Percentiles rank a stretch among this genome's conserved stretches.
Evolutionary conservation across 1,140 invertebrate genomes (phyloP).

Genomic region (Drosophila parvula): DNA sequence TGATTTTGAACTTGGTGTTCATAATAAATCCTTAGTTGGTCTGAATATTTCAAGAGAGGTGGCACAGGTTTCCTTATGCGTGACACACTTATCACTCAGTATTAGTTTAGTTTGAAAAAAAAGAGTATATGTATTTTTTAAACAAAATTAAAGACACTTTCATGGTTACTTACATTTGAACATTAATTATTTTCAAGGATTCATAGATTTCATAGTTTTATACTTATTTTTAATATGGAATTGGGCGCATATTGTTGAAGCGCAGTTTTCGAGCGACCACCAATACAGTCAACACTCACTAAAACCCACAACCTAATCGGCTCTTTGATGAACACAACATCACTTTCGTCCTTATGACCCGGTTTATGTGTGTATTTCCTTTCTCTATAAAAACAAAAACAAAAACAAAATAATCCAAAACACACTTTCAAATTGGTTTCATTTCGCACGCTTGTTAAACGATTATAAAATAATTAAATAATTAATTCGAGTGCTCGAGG

Average conservation of each 20-base stretch:
- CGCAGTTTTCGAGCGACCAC: not conserved
- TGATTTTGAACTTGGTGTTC: not conserved
- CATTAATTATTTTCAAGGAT: not conserved
- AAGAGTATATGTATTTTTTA: too few relatives aligned
- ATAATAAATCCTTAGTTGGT: not conserved
- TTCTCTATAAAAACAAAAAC: not conserved
- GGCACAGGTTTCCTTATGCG: too few relatives aligned
- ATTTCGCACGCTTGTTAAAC: constrained; percentile 36
- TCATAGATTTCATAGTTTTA: too few relatives aligned
- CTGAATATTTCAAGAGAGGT: too few relatives aligned
- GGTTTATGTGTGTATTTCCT: constrained; percentile 11
- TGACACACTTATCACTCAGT: too few relatives aligned
- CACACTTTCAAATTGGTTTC: constrained; percentile 7
- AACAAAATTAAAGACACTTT: not conserved
- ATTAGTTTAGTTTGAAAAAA: too few relatives aligned
- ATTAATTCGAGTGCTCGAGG: rapidly evolving
- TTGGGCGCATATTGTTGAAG: not conserved
- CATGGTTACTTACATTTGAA: not conserved
- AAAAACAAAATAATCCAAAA: not conserved
- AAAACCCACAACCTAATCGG: constrained; percentile 3
- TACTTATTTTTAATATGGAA: not conserved
- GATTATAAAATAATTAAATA: not conserved
- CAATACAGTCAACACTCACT: not conserved
- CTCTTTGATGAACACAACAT: not conserved
- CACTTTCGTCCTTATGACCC: not conserved